Conservation (phyloP, 2,888 invertebrate genomes). For the Lathronympha strigana region DNA sequence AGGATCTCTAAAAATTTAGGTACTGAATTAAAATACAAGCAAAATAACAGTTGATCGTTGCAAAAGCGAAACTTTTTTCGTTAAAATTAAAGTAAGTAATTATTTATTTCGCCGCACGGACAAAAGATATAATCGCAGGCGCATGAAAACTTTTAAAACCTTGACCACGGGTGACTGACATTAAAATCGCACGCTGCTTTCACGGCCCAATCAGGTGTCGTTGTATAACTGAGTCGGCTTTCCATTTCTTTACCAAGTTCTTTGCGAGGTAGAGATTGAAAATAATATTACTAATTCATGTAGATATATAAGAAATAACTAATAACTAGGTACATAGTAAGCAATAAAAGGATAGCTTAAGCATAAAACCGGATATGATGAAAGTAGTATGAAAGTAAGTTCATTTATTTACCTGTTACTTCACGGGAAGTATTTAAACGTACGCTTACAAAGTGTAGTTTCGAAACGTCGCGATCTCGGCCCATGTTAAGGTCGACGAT, state of each 20-base stretch:
- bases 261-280: constrained; percentile 26
- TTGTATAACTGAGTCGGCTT: constrained; percentile 82
- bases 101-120: constrained; percentile 37
- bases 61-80: constrained; percentile 16
- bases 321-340: no score
- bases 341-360: background rate
- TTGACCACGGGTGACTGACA: constrained; percentile 81
- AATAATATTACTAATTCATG: constrained; percentile 3
- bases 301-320: no score
- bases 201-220: constrained; percentile 78
- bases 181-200: constrained; percentile 76
- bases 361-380: no score
- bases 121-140: constrained; percentile 63
- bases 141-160: constrained; percentile 71
- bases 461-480: constrained; percentile 70
- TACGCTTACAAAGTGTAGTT: constrained; percentile 59
- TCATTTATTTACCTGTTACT: background rate
- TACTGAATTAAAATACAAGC: no score
- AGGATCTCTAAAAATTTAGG: no score
- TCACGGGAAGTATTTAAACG: constrained; percentile 50
- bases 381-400: no score
- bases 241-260: constrained; percentile 72
- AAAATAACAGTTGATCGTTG: background rate
- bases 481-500: constrained; percentile 76
- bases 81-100: constrained; percentile 14